Base-by-base conservation (phyloP, 1,140 invertebrate species). In the Dysdera silvatica region DNA sequence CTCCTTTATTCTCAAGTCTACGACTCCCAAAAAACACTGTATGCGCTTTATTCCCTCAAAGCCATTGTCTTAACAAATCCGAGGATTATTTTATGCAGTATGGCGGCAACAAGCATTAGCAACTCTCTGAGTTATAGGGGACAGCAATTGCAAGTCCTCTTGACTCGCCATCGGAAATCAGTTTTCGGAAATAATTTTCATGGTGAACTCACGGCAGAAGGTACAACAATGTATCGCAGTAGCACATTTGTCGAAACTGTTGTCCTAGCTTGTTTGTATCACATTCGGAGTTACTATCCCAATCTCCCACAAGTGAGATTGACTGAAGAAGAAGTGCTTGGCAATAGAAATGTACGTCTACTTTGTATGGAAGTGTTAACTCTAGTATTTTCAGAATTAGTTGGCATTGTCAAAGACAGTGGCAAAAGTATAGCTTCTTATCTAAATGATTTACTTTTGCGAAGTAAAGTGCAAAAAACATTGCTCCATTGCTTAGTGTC, bases 391-490 rank as follows among this genome's bases (percentile, higher is more conserved):
- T 83, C 83, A 3, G 88, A 92, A 71, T 72, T 93, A 5, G 84
- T 87, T 32, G 80, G 81, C n/a, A 84, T 93, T 28, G 87, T 91
- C n/a, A 83, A 84, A 57, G 88, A 89, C 68, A 89, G 86, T 73
- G 86, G 84, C 0, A 84, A 84, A 69, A 88, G 86, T 29, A 85
- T 93, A 71, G 84, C 87, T 24, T 86, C 83, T 61, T 94, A 91
- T 74, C 85, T 95, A 32, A 84, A 84, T 52, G 88, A 92, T 76
- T 75, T 93, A 60, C 76, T 95, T 65, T 80, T 82, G 1, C 84
- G 88, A 61, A 89, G 88, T 71, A 92, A 92, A 77, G 81, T 94
- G 26, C 91, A 94, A 76, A 91, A 92, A 74, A 86, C 89, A n/a
- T 78, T 90, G 28, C 78, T 95, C 33, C 88, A 91, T 73, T 90